These are phyloP conservation scores for Campylorhamphus procurvoides DNA, from an alignment of 2,113 vertebrate genomes.

Conservation along the genomic window DNA sequence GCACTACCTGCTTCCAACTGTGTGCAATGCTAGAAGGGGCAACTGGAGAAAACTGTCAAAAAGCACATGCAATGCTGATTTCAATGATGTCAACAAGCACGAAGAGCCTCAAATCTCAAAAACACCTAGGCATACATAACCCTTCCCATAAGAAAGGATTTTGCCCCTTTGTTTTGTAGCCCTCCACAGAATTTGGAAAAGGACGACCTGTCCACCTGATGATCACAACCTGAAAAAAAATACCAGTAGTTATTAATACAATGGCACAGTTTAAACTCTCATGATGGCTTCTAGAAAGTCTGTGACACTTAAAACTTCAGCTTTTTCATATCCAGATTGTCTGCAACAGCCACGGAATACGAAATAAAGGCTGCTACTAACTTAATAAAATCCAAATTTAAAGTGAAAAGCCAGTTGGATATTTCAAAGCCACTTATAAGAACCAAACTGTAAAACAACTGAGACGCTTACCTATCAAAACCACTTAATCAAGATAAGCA, in stretches of 20 bases:
- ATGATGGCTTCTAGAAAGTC: neutral
- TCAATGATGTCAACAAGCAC: neutral
- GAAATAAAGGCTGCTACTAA: neutral
- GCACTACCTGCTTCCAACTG: neutral
- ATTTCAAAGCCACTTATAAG: neutral
- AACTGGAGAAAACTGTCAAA: neutral
- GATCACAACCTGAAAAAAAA: neutral
- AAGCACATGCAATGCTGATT: neutral
- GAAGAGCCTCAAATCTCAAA: neutral
- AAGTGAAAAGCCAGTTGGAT: neutral
- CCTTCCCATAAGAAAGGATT: neutral
- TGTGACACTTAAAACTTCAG: neutral
- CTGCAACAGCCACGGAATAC: neutral
- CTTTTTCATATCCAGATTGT: neutral
- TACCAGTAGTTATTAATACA: neutral
- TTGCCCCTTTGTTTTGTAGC: accelerated
- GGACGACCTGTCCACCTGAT: neutral
- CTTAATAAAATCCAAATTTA: neutral
- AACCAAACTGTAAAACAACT: neutral
- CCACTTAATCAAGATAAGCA: neutral
- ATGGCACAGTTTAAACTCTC: accelerated
- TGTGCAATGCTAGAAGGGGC: neutral
- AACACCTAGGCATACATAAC: neutral
- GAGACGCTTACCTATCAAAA: neutral
- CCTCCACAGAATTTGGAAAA: neutral